phyloP scores from a whole-genome alignment of 2,113 vertebrate genomes.

The Leptosomus discolor region DNA sequence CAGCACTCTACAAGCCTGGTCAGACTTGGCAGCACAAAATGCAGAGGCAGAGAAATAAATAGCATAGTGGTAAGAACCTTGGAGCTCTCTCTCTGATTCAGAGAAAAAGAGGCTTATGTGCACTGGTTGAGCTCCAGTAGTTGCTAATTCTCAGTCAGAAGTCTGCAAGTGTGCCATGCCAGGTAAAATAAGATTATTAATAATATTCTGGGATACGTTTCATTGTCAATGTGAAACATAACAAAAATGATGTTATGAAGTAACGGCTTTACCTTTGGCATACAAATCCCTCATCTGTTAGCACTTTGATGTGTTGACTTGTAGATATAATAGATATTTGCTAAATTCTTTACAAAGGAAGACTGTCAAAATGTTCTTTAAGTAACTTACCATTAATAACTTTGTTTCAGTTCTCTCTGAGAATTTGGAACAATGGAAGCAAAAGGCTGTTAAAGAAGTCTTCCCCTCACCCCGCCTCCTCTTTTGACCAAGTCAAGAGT shows the following conservation, averaged over 20 bases:
- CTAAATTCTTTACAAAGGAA: neutral
- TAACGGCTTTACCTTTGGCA: neutral
- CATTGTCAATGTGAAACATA: neutral
- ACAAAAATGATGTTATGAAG: neutral
- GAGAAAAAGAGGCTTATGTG: neutral
- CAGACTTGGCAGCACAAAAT: neutral
- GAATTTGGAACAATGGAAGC: neutral
- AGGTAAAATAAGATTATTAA: neutral
- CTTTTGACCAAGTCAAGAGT: neutral
- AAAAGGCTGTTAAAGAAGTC: neutral
- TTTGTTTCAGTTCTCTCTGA: neutral
- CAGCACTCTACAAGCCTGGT: neutral
- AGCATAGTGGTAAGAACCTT: neutral
- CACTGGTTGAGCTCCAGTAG: neutral
- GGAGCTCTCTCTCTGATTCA: neutral
- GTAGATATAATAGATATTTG: neutral
- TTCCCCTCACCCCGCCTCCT: fast-evolving
- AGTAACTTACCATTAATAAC: neutral
- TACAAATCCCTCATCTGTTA: neutral
- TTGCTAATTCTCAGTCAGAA: neutral
- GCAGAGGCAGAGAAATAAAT: neutral
- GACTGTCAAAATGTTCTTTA: neutral
- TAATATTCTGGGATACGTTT: neutral
- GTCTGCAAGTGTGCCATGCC: neutral
- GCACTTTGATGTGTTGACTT: neutral